Evolutionary conservation across 53 echinoderm and acorn worm genomes (phyloP), one percentile per base, ranked within the genome.

Genomic region (Crossaster papposus): DNA sequence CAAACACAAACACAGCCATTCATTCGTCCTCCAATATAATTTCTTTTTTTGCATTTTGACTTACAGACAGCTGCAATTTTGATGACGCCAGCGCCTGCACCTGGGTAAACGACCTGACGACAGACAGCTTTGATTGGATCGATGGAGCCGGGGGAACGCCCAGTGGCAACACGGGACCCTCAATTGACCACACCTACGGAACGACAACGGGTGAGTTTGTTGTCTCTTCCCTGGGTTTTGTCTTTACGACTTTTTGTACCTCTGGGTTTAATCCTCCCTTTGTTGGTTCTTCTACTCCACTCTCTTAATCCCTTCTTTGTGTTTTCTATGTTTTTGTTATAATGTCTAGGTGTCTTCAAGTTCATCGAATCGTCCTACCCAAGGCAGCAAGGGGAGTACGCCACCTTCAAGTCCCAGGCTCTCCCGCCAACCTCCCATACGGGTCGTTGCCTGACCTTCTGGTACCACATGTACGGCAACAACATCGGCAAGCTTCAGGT

Each of bases 391-490:
- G 90, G 92, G 23, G 53, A 92, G 10, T 81, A 14, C 0, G 93
- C 92, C 77, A 80, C 79, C 29, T 73, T 87, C 26, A 36, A 64
- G 54, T 90, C 90, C 72, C 93, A 82, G 18, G 77, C 80, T 0
- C 82, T 93, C 1, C 81, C 90, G 0, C 64, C 93, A 9, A 93
- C 93, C 11, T 4, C 82, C 4, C 23, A 79, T 22, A 15, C 62
- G 4, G 94, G 92, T 20, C 76, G 83, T 2, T 94, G 94, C 71
- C 58, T 94, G 35, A 63, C 81, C 14, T 94, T 94, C 79, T 94
- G 94, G 94, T 94, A 90, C 51, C 92, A 94, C 81, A 94, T 94
- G 94, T 89, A 90, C 65, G 94, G 94, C 55, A 82, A 22, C 17
- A 72, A 92, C 26, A 26, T 94, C 11, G 92, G 92, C 63, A 55